Percentiles rank a stretch among this genome's conserved stretches.
Evolutionary conservation across 2,113 vertebrate genomes (phyloP).

Genomic region (Onychorhynchus coronatus): DNA sequence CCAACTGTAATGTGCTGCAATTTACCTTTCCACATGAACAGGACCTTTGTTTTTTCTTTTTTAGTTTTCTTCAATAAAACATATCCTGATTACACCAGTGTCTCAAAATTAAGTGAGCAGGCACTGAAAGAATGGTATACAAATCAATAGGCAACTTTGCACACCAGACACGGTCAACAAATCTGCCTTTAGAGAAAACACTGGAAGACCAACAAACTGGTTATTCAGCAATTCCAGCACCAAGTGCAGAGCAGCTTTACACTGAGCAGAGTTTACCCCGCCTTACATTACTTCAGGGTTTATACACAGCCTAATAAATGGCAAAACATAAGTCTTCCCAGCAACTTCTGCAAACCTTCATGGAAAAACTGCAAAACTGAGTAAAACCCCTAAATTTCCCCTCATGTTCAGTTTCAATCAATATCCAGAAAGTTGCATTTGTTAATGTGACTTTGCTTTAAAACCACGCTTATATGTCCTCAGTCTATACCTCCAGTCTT

Average conservation of each 20-base stretch:
- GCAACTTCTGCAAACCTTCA: background rate
- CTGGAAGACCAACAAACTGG: background rate
- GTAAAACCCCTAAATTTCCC: background rate
- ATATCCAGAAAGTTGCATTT: background rate
- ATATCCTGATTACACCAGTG: background rate
- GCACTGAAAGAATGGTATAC: background rate
- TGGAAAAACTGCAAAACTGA: background rate
- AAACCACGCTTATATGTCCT: background rate
- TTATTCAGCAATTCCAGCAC: background rate
- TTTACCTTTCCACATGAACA: background rate
- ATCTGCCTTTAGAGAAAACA: background rate
- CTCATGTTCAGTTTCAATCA: background rate
- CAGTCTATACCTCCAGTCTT: background rate
- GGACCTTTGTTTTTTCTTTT: background rate
- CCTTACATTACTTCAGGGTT: background rate
- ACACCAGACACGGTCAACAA: background rate
- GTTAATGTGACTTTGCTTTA: background rate
- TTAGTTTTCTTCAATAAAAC: background rate
- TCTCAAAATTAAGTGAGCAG: background rate
- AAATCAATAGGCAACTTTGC: background rate
- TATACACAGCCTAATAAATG: background rate
- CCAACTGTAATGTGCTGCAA: background rate
- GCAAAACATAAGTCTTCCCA: background rate
- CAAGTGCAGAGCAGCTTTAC: background rate
- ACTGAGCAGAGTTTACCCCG: background rate